phyloP scores from a whole-genome alignment of 2,113 vertebrate genomes.

The Collichthys lucidus region DNA sequence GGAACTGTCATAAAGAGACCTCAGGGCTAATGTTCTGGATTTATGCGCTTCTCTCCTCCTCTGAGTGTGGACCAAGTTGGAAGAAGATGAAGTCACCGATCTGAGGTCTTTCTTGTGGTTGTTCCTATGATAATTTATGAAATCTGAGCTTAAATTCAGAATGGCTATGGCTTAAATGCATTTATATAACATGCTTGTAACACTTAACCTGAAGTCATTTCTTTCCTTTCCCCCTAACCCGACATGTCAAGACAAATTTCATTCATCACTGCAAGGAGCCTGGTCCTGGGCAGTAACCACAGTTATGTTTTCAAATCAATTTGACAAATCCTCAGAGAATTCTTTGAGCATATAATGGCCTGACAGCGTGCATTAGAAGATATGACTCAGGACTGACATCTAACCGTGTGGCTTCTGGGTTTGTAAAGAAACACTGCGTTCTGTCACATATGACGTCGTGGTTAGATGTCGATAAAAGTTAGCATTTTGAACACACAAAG shows the following conservation, averaged over 20 bases:
- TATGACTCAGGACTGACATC: conserved; percentile 59
- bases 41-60: conserved; percentile 79
- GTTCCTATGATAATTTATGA: neutral
- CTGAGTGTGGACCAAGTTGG: conserved; percentile 37
- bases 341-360: conserved; percentile 74
- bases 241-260: conserved; percentile 69
- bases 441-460: conserved; percentile 31
- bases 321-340: conserved; percentile 78
- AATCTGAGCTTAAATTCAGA: conserved; percentile 10
- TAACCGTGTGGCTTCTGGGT: conserved; percentile 56
- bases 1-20: conserved; percentile 74
- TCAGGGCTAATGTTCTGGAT: conserved; percentile 75
- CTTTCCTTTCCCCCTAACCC: conserved; percentile 44
- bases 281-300: conserved; percentile 52
- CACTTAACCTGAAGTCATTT: conserved; percentile 24
- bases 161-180: neutral
- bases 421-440: conserved; percentile 47
- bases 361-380: conserved; percentile 68
- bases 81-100: conserved; percentile 47
- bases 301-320: conserved; percentile 80
- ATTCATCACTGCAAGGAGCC: conserved; percentile 50
- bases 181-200: conserved; percentile 35
- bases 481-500: conserved; percentile 42
- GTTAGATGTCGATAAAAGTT: conserved; percentile 67
- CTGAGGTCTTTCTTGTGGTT: conserved; percentile 38